Evolutionary conservation across 2,888 invertebrate genomes (phyloP).

Genomic region (Lasioglossum figueresi): DNA sequence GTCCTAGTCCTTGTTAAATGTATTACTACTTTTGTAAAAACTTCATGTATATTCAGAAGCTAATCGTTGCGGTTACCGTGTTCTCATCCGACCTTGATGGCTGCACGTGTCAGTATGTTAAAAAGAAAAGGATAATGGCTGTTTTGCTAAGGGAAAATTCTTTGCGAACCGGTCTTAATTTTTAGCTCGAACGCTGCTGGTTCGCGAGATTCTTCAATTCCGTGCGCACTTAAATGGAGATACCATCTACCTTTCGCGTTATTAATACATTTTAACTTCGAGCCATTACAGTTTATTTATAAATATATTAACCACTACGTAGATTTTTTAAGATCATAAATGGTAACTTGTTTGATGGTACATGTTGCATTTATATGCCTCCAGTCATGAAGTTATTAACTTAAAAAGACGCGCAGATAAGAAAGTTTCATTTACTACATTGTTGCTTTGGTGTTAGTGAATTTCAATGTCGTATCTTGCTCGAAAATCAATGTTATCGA

Average conservation of each 20-base stretch:
- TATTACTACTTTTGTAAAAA: not conserved
- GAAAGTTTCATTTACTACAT: not conserved
- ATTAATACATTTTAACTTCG: not conserved
- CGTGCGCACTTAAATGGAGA: not conserved
- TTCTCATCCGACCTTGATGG: slow-evolving; percentile 8
- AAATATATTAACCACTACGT: not conserved
- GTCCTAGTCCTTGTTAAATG: not conserved
- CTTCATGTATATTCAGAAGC: slow-evolving; percentile 6
- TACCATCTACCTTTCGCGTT: not conserved
- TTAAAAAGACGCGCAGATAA: not conserved
- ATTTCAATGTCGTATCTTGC: not conserved
- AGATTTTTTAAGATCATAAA: not conserved
- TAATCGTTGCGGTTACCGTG: slow-evolving; percentile 37
- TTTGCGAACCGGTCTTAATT: slow-evolving; percentile 27
- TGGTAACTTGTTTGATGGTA: not conserved
- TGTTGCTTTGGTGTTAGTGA: not conserved
- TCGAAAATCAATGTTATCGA: not conserved
- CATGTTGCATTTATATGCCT: not conserved
- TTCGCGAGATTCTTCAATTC: slow-evolving; percentile 2
- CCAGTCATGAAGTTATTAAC: not conserved
- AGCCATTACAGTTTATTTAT: not conserved
- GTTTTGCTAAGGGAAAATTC: slow-evolving; percentile 15
- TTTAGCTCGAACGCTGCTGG: not conserved
- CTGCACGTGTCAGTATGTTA: slow-evolving; percentile 9
- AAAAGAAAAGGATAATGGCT: slow-evolving; percentile 14